A percentile compares a stretch with the other conserved stretches of the same genome.
phyloP scores from a whole-genome alignment of 2,113 vertebrate genomes.

The Morone chrysops region DNA sequence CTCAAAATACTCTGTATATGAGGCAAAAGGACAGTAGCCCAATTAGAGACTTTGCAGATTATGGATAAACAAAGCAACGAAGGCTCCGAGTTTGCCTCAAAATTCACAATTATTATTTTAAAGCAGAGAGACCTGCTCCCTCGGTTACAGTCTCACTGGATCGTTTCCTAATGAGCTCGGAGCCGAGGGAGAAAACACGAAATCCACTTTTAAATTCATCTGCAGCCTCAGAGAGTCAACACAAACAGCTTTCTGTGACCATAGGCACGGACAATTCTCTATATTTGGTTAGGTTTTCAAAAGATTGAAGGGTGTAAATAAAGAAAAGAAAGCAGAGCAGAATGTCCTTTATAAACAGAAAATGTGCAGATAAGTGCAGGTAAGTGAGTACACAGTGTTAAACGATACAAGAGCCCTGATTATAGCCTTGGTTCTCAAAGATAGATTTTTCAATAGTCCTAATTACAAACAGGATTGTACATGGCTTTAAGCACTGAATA shows the following conservation, averaged over 20 bases:
- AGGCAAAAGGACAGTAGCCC: constrained; percentile 24
- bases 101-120: constrained; percentile 58
- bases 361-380: constrained; percentile 14
- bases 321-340: not conserved
- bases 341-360: not conserved
- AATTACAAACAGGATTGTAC: constrained; percentile 47
- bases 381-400: not conserved
- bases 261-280: constrained; percentile 9
- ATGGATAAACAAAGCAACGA: constrained; percentile 49
- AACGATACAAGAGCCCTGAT: not conserved
- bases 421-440: constrained; percentile 32
- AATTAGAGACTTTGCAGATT: constrained; percentile 51
- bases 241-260: constrained; percentile 43
- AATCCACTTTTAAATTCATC: constrained; percentile 51
- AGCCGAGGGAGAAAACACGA: constrained; percentile 52
- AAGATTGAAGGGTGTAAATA: constrained; percentile 1
- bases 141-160: constrained; percentile 43
- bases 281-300: constrained; percentile 19
- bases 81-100: constrained; percentile 35
- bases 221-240: constrained; percentile 57
- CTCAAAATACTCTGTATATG: not conserved
- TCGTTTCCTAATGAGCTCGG: constrained; percentile 69
- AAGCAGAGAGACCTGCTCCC: constrained; percentile 51
- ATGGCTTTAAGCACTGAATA: constrained; percentile 50
- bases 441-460: constrained; percentile 39